These are phyloP conservation scores for Antechinus flavipes DNA, from an alignment of 2,113 vertebrate species.

Conservation along the genomic window DNA sequence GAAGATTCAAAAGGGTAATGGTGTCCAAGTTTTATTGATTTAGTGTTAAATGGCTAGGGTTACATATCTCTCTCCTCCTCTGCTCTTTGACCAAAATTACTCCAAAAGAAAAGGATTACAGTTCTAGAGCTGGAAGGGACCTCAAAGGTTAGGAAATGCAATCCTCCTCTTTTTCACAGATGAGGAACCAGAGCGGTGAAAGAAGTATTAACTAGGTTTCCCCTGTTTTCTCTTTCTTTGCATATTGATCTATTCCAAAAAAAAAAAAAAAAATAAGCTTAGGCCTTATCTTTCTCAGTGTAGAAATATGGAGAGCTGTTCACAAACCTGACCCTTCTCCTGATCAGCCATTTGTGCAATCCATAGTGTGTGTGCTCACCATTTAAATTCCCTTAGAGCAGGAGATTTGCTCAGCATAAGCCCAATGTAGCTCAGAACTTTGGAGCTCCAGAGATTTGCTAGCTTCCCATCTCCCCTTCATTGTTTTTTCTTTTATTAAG, in stretches of 20 bases:
- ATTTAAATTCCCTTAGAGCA: not conserved
- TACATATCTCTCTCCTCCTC: not conserved
- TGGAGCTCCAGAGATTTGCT: not conserved
- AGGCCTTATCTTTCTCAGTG: not conserved
- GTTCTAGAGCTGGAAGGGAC: not conserved
- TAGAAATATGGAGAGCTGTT: not conserved
- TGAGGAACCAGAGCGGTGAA: not conserved
- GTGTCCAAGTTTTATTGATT: not conserved
- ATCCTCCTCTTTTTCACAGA: not conserved
- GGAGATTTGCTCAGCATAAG: not conserved
- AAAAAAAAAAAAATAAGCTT: not conserved
- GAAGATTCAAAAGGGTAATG: not conserved
- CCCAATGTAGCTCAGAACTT: not conserved
- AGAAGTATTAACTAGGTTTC: not conserved
- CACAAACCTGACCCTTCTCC: not conserved
- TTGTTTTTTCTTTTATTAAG: not conserved
- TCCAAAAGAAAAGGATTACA: not conserved
- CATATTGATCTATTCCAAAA: not conserved
- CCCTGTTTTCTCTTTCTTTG: not conserved
- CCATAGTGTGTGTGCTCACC: not conserved
- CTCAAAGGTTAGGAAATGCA: not conserved
- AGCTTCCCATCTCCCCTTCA: not conserved
- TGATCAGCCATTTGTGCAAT: not conserved
- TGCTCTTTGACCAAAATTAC: not conserved
- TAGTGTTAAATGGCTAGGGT: not conserved